These are phyloP conservation scores for Heliconius sara DNA, from an alignment of 2,888 invertebrate genomes.

Conservation along the genomic window DNA sequence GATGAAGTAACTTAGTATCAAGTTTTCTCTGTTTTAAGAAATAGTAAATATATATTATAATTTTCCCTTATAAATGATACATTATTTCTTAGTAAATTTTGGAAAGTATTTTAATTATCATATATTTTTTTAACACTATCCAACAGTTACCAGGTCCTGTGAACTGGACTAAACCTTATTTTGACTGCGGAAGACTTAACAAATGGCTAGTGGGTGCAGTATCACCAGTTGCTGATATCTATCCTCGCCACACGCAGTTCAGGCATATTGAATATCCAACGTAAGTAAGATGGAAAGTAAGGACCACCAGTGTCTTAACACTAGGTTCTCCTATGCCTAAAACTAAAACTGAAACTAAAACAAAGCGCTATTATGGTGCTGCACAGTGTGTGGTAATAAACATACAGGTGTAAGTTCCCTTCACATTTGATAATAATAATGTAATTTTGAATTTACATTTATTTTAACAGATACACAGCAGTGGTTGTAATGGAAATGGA, in stretches of 20 bases:
- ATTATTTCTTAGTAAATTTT: too few relatives aligned
- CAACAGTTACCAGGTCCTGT: constrained; percentile 91
- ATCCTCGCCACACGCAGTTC: constrained; percentile 95
- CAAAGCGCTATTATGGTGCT: too few relatives aligned
- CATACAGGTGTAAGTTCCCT: too few relatives aligned
- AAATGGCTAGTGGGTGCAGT: constrained; percentile 98
- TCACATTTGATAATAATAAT: neutral
- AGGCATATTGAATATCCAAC: constrained; percentile 97
- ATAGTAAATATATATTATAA: too few relatives aligned
- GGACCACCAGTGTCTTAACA: too few relatives aligned
- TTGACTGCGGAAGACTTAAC: constrained; percentile 97
- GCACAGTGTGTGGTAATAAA: too few relatives aligned
- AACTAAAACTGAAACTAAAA: too few relatives aligned
- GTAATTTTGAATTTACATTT: neutral
- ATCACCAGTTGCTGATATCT: constrained; percentile 97
- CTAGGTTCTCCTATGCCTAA: too few relatives aligned
- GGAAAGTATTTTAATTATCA: neutral
- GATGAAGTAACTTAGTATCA: too few relatives aligned
- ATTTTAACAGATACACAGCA: constrained; percentile 90
- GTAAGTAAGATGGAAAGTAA: constrained; percentile 80
- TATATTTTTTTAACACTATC: constrained; percentile 14
- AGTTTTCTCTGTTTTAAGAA: too few relatives aligned
- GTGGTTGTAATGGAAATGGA: constrained; percentile 97
- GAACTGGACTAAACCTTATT: constrained; percentile 97
- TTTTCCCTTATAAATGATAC: too few relatives aligned